Conservation (phyloP, 2,113 vertebrate species). For the Corythornis vintsioides region DNA sequence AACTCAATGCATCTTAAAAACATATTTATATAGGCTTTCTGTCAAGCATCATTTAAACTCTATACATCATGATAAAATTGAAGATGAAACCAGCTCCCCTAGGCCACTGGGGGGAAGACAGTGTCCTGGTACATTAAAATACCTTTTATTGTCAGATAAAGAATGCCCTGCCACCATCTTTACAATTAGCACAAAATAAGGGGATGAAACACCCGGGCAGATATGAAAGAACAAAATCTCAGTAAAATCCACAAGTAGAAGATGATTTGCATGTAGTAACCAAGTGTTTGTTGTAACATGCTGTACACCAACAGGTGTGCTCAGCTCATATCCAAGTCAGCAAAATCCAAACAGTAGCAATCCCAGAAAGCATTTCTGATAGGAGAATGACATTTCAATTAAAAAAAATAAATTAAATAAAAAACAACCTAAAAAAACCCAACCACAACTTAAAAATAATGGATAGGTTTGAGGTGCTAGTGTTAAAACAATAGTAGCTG, state of each 20-base stretch:
- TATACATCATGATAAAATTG: background rate
- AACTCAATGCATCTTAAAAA: constrained; percentile 15
- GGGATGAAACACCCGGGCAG: background rate
- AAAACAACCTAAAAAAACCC: background rate
- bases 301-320: background rate
- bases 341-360: background rate
- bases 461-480: background rate
- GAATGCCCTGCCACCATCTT: background rate
- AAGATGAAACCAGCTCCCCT: background rate
- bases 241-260: background rate
- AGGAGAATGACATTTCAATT: background rate
- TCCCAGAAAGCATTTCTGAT: background rate
- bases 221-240: background rate
- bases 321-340: background rate
- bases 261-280: background rate
- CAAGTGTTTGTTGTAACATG: background rate
- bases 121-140: background rate
- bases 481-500: background rate
- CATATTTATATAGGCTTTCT: constrained; percentile 3
- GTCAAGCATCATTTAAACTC: constrained; percentile 25
- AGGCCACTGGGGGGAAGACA: background rate
- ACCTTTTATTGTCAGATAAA: background rate
- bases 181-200: background rate
- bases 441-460: background rate
- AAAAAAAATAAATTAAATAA: background rate